Conservation (phyloP, 2,113 vertebrate species). For the Mola mola region DNA sequence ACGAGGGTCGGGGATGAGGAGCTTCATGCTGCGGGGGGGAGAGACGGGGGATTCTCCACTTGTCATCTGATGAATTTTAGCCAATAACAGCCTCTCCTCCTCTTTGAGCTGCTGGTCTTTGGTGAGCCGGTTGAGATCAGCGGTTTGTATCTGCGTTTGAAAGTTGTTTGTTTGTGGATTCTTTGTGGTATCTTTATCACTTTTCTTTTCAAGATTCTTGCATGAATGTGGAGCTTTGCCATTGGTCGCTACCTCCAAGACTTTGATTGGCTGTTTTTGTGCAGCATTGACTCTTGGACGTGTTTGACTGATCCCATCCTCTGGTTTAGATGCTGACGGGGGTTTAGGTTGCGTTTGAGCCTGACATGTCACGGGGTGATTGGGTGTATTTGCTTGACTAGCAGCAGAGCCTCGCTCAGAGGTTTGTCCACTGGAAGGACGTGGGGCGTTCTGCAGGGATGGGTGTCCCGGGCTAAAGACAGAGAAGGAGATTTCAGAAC, state of each 20-base stretch:
- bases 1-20: constrained; percentile 52
- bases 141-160: not conserved
- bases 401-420: constrained; percentile 18
- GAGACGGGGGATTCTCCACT: constrained; percentile 44
- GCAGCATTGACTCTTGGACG: not conserved
- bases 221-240: constrained; percentile 1
- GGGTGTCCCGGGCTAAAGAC: constrained; percentile 53
- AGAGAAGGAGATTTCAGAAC: constrained; percentile 63
- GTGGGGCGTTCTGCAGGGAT: not conserved
- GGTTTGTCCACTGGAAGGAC: constrained; percentile 16
- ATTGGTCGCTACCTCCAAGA: constrained; percentile 3
- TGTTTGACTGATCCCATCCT: constrained; percentile 28
- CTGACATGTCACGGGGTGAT: constrained; percentile 11
- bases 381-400: constrained; percentile 21
- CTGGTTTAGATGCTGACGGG: constrained; percentile 41
- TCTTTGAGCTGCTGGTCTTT: constrained; percentile 57
- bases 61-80: constrained; percentile 69
- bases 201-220: constrained; percentile 21
- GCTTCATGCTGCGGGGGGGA: constrained; percentile 62
- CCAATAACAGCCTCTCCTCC: constrained; percentile 74
- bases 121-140: not conserved
- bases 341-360: constrained; percentile 1
- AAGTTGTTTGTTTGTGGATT: not conserved
- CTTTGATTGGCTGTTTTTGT: constrained; percentile 11
- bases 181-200: too few relatives aligned